Evolutionary conservation across 2,113 vertebrate species (phyloP), one percentile per base, ranked within the genome.

Genomic region (Murina feae): DNA sequence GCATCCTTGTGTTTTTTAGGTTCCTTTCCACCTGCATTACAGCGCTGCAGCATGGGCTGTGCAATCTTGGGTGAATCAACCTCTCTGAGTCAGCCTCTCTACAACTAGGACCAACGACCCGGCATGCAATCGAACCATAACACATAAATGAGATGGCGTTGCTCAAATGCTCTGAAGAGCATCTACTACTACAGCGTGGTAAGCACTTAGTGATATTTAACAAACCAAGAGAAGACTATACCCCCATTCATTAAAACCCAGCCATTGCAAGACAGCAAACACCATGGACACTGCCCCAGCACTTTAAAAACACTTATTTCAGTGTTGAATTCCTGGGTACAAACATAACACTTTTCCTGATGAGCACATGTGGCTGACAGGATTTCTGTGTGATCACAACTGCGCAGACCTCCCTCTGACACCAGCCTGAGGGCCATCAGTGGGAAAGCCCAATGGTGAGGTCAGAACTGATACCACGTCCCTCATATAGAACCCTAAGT

Each of bases 221-320:
- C 51, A 47, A 9, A 2, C 14, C 14, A 4, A 35, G 76, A 60
- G 39, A 51, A 32, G 16, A 32, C 30, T 18, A 7, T 2, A 1
- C 49, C 55, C 5, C 35, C 37, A 12, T 25, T 25, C 6, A 55
- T 42, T 42, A 80, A n/a, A 69, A 14, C 42, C 63, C 9, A 6
- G 4, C 63, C 63, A 18, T n/a, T 11, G 3, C 0, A 1, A 18
- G 51, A 58, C 6, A 20, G 21, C 9, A 16, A 58, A 4, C 18
- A n/a, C 75, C 21, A 0, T 1, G 2, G 37, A 17, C 4, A 18
- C 30, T 44, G 7, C 10, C 21, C 10, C 30, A 12, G 30, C 39
- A 21, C 18, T 18, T 71, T 28, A 20, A 14, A 71, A 58, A 51
- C 16, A 30, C 44, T 4, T 14, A 13, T 21, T 55, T 35, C 25